phyloP scores from a whole-genome alignment of 1,140 invertebrate species.

The Philaenus spumarius region DNA sequence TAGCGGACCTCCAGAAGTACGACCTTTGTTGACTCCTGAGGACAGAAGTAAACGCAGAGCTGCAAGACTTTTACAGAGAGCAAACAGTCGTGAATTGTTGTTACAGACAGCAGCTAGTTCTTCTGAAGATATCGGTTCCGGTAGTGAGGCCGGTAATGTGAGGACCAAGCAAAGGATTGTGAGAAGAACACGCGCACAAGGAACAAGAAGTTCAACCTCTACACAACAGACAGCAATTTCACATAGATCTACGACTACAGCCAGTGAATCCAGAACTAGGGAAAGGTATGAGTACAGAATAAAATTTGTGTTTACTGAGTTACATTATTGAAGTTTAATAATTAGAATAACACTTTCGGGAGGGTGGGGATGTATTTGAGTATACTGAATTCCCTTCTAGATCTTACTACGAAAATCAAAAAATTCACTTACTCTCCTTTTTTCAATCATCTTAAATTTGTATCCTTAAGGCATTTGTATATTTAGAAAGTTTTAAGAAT shows the following conservation, averaged over 20 bases:
- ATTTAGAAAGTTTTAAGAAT: too few relatives aligned
- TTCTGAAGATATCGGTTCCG: constrained; percentile 42
- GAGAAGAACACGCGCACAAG: not conserved
- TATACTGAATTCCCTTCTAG: not conserved
- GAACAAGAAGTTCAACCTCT: not conserved
- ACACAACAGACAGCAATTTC: constrained; percentile 1
- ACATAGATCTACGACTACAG: not conserved
- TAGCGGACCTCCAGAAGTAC: constrained; percentile 26
- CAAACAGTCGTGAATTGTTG: constrained; percentile 42
- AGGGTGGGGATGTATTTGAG: not conserved
- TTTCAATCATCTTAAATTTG: not conserved
- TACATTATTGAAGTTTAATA: too few relatives aligned
- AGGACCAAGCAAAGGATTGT: not conserved
- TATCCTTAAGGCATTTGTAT: not conserved
- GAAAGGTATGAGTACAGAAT: constrained; percentile 2
- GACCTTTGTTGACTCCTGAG: constrained; percentile 17
- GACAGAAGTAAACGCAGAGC: constrained; percentile 31
- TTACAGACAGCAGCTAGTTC: constrained; percentile 41
- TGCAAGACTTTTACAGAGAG: constrained; percentile 42
- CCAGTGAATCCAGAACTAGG: constrained; percentile 12
- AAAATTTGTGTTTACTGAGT: too few relatives aligned
- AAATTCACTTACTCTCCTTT: not conserved
- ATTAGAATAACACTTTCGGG: not conserved
- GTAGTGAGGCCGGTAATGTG: constrained; percentile 29
- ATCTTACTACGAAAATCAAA: not conserved